Evolutionary conservation across 1,140 invertebrate genomes (phyloP), one percentile per base, ranked within the genome.

Genomic region (Drusus annulatus): DNA sequence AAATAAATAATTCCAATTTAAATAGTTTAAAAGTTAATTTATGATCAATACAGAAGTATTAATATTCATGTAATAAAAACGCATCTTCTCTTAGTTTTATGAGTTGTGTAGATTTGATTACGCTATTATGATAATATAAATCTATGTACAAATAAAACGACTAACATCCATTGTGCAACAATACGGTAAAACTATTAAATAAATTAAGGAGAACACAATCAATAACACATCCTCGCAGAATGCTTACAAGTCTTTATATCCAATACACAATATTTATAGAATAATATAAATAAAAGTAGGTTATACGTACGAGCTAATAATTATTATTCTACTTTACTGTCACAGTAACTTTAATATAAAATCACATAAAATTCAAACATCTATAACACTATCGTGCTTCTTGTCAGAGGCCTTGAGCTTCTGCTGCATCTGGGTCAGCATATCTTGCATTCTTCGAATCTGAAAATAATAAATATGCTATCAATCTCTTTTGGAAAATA

Each of bases 351-450:
- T 76, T 56, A 50, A 28, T 73, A 73, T 73, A 65, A 77, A 71
- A 80, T 78, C 76, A 82, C 78, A 50, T 86, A 85, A 85, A 85
- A 83, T 88, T 89, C 92, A 95, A 89, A 95, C 94, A 87, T 95
- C 94, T 84, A 95, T 95, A 90, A 95, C 94, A 91, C 94, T 95
- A 90, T 94, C 94, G 84, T 94, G 93, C 88, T 93, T 93, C 86
- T 94, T 94, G 84, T 93, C 93, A 76, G 93, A 94, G 80, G 94
- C 93, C 89, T 96, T 96, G 31, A 99, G 92, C 90, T 98, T 96
- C 84, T 97, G 96, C 91, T 99, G 97, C 98, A 99, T 99, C 88
- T 97, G 96, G 28, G 95, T 94, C 77, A 99, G 91, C 93, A 98
- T 98, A 87, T 98, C 96, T 90, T 98, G 97, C 97, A 98, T 98